These are phyloP conservation scores for Heteropelma amictum DNA, from an alignment of 2,888 invertebrate genomes.

Conservation along the genomic window DNA sequence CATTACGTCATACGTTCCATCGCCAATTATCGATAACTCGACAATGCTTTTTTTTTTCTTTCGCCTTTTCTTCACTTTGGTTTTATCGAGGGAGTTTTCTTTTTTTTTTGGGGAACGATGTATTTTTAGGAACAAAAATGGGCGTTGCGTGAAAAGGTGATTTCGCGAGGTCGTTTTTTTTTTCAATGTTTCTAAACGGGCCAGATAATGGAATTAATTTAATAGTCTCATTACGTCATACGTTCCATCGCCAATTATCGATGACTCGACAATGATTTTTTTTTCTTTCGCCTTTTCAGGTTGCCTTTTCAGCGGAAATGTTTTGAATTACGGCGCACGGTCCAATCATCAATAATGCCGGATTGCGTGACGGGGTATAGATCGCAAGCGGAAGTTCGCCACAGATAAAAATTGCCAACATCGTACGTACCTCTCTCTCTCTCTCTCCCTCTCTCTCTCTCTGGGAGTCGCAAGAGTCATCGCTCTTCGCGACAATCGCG, in stretches of 20 bases:
- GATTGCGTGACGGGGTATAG: slow-evolving; percentile 10
- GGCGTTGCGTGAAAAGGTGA: too few species aligned
- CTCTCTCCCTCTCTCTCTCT: background rate
- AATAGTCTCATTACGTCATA: slow-evolving; percentile 2
- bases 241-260: slow-evolving; percentile 1
- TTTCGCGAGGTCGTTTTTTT: too few species aligned
- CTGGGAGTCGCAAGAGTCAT: slow-evolving; percentile 5
- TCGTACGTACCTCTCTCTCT: too few species aligned
- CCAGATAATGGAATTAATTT: too few species aligned
- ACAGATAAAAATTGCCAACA: slow-evolving; percentile 1
- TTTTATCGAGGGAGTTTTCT: too few species aligned
- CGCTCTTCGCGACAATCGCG: background rate
- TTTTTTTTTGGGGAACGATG: too few species aligned
- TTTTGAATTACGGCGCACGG: slow-evolving; percentile 60
- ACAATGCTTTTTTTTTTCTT: too few species aligned
- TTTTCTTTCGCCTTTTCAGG: slow-evolving; percentile 4
- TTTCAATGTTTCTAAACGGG: too few species aligned
- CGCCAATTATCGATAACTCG: too few species aligned
- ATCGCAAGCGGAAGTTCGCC: slow-evolving; percentile 8
- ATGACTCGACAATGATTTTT: background rate
- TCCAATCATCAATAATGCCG: slow-evolving; percentile 37
- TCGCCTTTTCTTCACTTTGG: too few species aligned
- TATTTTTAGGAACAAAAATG: too few species aligned
- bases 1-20: too few species aligned
- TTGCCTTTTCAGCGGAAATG: slow-evolving; percentile 52